A percentile compares a stretch with the other conserved stretches of the same genome.
phyloP scores from a whole-genome alignment of 2,113 vertebrate genomes.

The Semnornis frantzii region DNA sequence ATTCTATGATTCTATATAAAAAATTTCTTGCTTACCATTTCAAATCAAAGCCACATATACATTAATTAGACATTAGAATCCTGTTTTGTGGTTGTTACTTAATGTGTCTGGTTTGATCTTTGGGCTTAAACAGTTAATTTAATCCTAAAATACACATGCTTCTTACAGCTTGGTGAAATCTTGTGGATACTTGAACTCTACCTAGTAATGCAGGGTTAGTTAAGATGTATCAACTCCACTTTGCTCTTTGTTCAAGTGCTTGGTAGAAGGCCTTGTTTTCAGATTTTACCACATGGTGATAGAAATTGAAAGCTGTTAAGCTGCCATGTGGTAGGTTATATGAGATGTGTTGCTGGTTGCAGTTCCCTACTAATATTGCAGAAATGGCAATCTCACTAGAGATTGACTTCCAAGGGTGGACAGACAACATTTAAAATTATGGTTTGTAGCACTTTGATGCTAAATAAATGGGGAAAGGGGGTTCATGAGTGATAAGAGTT shows the following conservation, averaged over 20 bases:
- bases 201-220: background rate
- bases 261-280: background rate
- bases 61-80: background rate
- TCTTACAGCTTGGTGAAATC: background rate
- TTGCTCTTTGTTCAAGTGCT: background rate
- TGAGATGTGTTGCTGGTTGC: background rate
- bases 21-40: background rate
- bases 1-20: background rate
- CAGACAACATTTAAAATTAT: background rate
- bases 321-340: background rate
- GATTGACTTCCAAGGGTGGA: background rate
- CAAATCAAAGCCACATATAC: background rate
- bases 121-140: background rate
- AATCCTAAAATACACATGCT: background rate
- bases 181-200: background rate
- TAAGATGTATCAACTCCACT: background rate
- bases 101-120: background rate
- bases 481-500: background rate
- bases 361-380: rapidly evolving
- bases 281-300: background rate
- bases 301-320: background rate
- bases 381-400: background rate
- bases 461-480: background rate
- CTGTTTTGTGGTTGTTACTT: background rate
- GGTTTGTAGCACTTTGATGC: background rate